Base-by-base conservation (phyloP, 1,140 invertebrate species). In the Macrobrachium rosenbergii region DNA sequence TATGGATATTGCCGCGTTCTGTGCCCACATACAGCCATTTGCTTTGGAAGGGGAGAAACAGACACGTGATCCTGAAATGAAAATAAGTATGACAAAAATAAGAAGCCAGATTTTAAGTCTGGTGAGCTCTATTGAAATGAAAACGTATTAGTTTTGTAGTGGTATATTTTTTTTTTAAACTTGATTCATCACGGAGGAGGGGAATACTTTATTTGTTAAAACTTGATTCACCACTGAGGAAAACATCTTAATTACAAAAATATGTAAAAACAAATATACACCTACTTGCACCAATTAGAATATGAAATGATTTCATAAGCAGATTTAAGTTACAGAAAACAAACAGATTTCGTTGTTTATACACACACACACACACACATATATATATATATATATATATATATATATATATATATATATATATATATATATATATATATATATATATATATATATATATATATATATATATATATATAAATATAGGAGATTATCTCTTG, bases 11-110 rank as follows among this genome's bases (percentile, higher is more conserved):
- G 83, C 99, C 99, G 89, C 96, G 94, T 92, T 99, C 98, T 58
- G 98, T 99, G 87, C 99, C 99, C 83, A 99, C 95, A 93, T 99
- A 99, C 89, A 99, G 93, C 99, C 99, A 99, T 94, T 99, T 99
- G 91, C 97, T 98, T 93, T 98, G 97, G 91, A 99, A 95, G 64
- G 98, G 97, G 90, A 99, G 94, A 92, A 98, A 95, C 90, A 99
- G 95, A 92, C 94, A 97, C 43, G 98, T 98, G 91, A 99, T 97
- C 92, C 97, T 98, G 94, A 7, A 86, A 86, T 16, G 23, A n/a
- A 75, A 23, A 23, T 75, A 21, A 43, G n/a, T 37, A 23, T 23
- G 77, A 62, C 19, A 43, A 60, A 62, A 12, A 62, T 45, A 60
- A 14, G 16, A 45, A 64, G 23, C 2, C 2, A 62, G 14, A 52